These are phyloP conservation scores for Strigamia crassipes DNA, from an alignment of 2,888 invertebrate species.

Conservation along the genomic window DNA sequence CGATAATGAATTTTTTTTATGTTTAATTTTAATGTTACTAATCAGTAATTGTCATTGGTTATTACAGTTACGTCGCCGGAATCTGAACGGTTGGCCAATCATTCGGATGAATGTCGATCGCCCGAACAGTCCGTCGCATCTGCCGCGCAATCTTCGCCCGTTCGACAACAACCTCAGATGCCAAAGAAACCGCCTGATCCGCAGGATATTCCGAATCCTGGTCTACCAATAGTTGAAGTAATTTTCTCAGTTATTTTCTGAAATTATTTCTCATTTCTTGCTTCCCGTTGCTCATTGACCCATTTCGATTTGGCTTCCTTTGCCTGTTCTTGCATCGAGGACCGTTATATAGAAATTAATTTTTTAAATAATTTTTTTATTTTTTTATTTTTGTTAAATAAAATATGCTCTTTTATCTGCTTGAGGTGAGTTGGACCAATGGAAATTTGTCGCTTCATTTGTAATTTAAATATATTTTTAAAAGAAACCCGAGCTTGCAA, in stretches of 20 bases:
- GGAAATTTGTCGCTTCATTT: no score
- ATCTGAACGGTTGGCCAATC: slow-evolving; percentile 32
- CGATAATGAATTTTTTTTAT: no score
- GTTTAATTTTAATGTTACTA: background rate
- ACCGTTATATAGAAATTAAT: no score
- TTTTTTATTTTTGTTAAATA: no score
- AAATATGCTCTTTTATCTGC: no score
- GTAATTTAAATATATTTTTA: no score
- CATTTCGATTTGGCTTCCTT: no score
- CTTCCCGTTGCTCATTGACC: no score
- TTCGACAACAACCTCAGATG: slow-evolving; percentile 55
- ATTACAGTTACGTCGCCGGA: slow-evolving; percentile 44
- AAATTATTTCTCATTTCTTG: background rate
- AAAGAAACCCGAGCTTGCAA: no score
- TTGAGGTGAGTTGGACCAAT: no score
- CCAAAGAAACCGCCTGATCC: slow-evolving; percentile 55
- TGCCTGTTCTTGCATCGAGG: no score
- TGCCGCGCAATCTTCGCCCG: slow-evolving; percentile 13
- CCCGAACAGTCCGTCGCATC: slow-evolving; percentile 36
- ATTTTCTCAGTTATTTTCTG: slow-evolving; percentile 51
- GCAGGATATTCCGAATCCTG: slow-evolving; percentile 69
- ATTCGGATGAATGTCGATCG: background rate
- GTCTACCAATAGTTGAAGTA: slow-evolving; percentile 70
- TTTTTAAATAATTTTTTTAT: no score
- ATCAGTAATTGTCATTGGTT: background rate